Conservation (phyloP, 2,888 invertebrate genomes). For the Synanthedon vespiformis region DNA sequence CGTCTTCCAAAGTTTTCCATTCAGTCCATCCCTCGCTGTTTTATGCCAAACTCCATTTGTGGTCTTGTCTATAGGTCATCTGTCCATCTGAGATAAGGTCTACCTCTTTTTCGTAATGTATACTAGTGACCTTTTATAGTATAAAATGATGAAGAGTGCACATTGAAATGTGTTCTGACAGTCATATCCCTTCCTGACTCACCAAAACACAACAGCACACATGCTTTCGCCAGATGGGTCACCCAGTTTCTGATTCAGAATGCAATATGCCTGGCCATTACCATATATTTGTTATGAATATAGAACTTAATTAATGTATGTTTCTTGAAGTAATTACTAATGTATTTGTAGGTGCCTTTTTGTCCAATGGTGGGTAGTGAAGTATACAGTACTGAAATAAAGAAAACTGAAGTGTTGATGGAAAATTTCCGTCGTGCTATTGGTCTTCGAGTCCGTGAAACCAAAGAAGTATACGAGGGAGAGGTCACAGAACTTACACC, state of each 20-base stretch:
- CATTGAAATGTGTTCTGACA: too few species aligned
- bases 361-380: constrained; percentile 94
- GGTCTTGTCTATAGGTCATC: too few species aligned
- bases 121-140: too few species aligned
- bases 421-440: constrained; percentile 98
- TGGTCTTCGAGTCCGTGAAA: constrained; percentile 93
- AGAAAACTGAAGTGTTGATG: constrained; percentile 99
- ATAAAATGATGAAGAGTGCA: too few species aligned
- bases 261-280: background rate
- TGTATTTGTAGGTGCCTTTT: constrained; percentile 76
- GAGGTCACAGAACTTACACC: constrained; percentile 99
- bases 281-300: background rate
- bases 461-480: constrained; percentile 99
- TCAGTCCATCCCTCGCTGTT: too few species aligned
- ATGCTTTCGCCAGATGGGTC: too few species aligned
- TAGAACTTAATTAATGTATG: background rate
- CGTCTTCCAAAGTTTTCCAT: too few species aligned
- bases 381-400: constrained; percentile 98
- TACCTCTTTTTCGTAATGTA: too few species aligned
- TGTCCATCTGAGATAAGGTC: too few species aligned
- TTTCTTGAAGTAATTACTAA: background rate
- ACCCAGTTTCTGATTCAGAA: background rate
- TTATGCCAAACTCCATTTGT: too few species aligned
- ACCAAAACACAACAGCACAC: too few species aligned
- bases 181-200: too few species aligned